A percentile compares a stretch with the other conserved stretches of the same genome.
Evolutionary conservation across 2,797 vertebrate species (phyloP).

Genomic region (Psittacula derbiana): DNA sequence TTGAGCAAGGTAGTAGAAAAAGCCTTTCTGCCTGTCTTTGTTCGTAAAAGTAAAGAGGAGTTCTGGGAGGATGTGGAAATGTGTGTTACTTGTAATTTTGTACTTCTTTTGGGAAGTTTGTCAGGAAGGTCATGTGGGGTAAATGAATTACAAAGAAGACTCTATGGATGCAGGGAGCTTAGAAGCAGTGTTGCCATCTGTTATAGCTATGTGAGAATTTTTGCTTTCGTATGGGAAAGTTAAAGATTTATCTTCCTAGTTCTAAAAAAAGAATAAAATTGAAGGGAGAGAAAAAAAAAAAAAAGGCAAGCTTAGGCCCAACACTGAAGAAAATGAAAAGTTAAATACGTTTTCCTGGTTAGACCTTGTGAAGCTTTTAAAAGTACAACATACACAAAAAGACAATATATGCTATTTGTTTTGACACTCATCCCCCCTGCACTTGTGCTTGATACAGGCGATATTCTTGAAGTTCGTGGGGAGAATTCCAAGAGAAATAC

Average conservation of each 20-base stretch:
- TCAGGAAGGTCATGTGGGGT: background rate
- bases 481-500: background rate
- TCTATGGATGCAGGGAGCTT: background rate
- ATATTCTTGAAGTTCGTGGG: background rate
- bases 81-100: background rate
- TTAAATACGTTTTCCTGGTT: background rate
- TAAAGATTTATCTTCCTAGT: background rate
- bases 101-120: background rate
- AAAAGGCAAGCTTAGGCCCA: background rate
- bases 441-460: background rate
- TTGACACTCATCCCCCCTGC: rapidly evolving
- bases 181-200: background rate
- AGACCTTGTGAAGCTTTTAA: background rate
- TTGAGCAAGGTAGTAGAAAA: background rate
- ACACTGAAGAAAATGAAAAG: background rate
- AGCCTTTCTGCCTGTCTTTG: background rate
- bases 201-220: background rate
- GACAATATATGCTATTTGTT: background rate
- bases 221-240: background rate
- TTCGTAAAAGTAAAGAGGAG: background rate
- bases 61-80: background rate
- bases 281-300: rapidly evolving
- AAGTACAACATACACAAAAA: background rate
- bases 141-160: background rate
- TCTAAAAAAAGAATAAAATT: background rate